A percentile compares a stretch with the other conserved stretches of the same genome.
phyloP scores from a whole-genome alignment of 2,113 vertebrate genomes.

The Amblyopsis rosae region DNA sequence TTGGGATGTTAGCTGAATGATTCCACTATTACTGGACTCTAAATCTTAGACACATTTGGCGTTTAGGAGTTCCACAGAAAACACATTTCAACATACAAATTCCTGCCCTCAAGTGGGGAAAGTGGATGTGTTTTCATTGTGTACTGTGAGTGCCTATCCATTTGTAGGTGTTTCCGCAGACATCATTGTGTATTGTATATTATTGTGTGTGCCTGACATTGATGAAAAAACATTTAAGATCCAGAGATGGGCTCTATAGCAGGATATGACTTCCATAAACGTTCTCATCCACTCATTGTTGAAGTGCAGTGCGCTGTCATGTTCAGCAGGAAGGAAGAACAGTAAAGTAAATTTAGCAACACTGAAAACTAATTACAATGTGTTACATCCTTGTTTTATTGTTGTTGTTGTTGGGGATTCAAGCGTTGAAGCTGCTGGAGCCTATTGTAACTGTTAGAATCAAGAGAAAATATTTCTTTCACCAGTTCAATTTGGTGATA shows the following conservation, averaged over 20 bases:
- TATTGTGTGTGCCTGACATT: background rate
- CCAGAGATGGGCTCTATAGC: background rate
- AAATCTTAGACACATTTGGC: background rate
- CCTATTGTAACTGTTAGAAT: slow-evolving; percentile 7
- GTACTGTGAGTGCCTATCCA: background rate
- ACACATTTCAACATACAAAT: slow-evolving; percentile 4
- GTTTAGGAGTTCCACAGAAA: background rate
- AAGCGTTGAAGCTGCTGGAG: slow-evolving; percentile 11
- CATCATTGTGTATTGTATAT: background rate
- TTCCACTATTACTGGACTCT: background rate
- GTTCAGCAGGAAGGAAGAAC: background rate
- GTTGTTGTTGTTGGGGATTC: slow-evolving; percentile 33
- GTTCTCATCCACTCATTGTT: slow-evolving; percentile 22
- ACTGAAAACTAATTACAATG: slow-evolving; percentile 28
- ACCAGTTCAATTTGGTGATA: too few relatives aligned
- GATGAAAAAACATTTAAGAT: background rate
- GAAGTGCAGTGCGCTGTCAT: slow-evolving; percentile 1
- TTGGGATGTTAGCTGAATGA: background rate
- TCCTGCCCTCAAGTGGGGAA: background rate
- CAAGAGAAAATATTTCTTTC: background rate
- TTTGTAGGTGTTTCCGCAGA: background rate
- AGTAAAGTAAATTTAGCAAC: slow-evolving; percentile 35
- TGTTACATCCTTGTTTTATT: slow-evolving; percentile 41
- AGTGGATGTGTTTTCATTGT: slow-evolving; percentile 4
- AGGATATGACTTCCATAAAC: slow-evolving; percentile 39